Conservation (phyloP, 2,797 vertebrate genomes). For the Sardinella longiceps region DNA sequence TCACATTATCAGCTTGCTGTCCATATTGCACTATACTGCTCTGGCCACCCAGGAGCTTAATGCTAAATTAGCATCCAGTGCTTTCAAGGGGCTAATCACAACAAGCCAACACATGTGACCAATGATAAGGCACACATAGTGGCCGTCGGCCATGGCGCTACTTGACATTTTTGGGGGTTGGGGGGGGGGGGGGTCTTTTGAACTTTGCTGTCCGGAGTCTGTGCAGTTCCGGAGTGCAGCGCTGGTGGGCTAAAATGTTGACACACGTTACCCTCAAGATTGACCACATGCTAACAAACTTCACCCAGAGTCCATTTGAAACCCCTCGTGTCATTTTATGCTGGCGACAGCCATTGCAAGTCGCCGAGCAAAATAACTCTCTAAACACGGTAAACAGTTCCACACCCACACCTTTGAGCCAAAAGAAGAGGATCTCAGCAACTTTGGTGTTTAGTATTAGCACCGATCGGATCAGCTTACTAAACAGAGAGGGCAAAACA, state of each 20-base stretch:
- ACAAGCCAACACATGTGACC: constrained; percentile 30
- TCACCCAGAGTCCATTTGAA: constrained; percentile 40
- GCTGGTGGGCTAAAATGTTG: neutral
- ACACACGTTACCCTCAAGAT: neutral
- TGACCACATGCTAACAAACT: neutral
- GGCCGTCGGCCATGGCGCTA: neutral
- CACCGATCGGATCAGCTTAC: constrained; percentile 38
- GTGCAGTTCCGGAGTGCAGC: neutral
- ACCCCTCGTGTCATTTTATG: constrained; percentile 52
- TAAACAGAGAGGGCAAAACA: constrained; percentile 47
- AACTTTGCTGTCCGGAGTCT: neutral
- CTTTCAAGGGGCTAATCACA: constrained; percentile 31
- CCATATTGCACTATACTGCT: neutral
- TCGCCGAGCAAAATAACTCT: constrained; percentile 39
- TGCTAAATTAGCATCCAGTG: constrained; percentile 23
- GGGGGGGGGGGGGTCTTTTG: neutral
- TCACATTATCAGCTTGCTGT: neutral
- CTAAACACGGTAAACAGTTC: constrained; percentile 41
- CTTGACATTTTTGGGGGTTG: neutral
- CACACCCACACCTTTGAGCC: constrained; percentile 45
- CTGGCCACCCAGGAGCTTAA: constrained; percentile 33
- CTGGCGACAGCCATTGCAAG: constrained; percentile 51
- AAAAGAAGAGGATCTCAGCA: constrained; percentile 33
- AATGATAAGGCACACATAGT: constrained; percentile 4
- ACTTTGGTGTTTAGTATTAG: constrained; percentile 19